A percentile compares a stretch with the other conserved stretches of the same genome.
These are phyloP conservation scores for Himantopus leucocephalus DNA, from an alignment of 2,113 vertebrate genomes.

Conservation along the genomic window DNA sequence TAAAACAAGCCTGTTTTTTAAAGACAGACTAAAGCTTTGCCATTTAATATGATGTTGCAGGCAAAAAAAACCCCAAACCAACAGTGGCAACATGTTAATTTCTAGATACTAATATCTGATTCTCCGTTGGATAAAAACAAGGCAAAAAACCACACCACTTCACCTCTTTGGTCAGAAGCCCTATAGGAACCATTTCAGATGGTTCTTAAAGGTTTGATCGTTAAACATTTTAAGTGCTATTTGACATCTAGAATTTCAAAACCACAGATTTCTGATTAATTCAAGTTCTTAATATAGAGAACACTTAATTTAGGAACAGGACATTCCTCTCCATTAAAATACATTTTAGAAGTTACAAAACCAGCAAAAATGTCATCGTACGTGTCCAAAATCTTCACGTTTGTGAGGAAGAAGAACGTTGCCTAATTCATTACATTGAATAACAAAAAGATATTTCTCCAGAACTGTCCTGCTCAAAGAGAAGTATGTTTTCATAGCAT, in stretches of 20 bases:
- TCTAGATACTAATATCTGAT: background rate
- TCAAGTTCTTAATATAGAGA: background rate
- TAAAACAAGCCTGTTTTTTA: background rate
- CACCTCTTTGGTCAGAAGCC: background rate
- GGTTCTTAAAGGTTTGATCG: background rate
- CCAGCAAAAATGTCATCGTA: rapidly evolving
- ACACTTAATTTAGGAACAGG: background rate
- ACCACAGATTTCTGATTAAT: background rate
- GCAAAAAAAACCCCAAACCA: background rate
- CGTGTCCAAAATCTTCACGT: background rate
- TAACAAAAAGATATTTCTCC: background rate
- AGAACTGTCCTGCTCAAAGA: background rate
- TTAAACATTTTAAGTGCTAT: background rate
- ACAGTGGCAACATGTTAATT: background rate
- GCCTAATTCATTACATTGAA: background rate
- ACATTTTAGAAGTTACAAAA: background rate
- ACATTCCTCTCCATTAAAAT: background rate
- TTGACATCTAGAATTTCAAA: background rate
- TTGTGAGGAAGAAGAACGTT: background rate
- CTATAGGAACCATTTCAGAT: background rate
- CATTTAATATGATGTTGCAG: background rate
- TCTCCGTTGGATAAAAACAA: background rate
- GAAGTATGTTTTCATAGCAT: background rate
- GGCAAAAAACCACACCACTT: background rate
- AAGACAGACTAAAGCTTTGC: background rate